These are phyloP conservation scores for Echinops telfairi DNA, from an alignment of 2,113 vertebrate species.

Conservation along the genomic window DNA sequence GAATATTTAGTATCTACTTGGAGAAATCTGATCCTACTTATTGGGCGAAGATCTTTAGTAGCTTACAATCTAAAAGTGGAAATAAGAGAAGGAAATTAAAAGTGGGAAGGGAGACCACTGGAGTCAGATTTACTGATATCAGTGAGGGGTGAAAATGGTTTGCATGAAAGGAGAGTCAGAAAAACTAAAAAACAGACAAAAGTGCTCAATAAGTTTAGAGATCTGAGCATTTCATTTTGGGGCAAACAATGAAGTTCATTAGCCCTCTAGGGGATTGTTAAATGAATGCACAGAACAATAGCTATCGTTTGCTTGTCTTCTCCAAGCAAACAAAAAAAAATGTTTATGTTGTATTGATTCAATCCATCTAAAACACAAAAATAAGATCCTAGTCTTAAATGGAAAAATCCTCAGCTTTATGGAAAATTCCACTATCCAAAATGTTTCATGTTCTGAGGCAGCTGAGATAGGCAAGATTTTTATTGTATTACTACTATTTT, in stretches of 20 bases:
- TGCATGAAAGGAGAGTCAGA: background rate
- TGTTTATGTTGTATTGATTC: conserved; percentile 54
- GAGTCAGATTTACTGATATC: background rate
- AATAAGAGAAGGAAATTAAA: background rate
- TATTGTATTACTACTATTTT: conserved; percentile 34
- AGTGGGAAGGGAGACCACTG: background rate
- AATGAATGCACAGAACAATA: background rate
- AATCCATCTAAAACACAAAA: conserved; percentile 41
- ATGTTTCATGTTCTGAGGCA: conserved; percentile 49
- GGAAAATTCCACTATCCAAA: conserved; percentile 77
- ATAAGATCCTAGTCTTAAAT: conserved; percentile 33
- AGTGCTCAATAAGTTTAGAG: background rate
- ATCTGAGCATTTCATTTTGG: background rate
- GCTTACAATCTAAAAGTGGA: background rate
- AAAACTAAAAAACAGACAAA: background rate
- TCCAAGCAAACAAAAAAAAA: conserved; percentile 65
- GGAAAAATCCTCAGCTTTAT: conserved; percentile 75
- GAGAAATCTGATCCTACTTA: background rate
- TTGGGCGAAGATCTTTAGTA: background rate
- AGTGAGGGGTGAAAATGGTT: background rate
- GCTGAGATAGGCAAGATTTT: conserved; percentile 46
- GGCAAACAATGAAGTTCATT: background rate
- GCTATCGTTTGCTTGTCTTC: background rate
- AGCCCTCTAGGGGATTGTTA: background rate
- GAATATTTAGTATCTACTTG: background rate